phyloP scores from a whole-genome alignment of 2,888 invertebrate species.

The Drosophila flavopinicola region DNA sequence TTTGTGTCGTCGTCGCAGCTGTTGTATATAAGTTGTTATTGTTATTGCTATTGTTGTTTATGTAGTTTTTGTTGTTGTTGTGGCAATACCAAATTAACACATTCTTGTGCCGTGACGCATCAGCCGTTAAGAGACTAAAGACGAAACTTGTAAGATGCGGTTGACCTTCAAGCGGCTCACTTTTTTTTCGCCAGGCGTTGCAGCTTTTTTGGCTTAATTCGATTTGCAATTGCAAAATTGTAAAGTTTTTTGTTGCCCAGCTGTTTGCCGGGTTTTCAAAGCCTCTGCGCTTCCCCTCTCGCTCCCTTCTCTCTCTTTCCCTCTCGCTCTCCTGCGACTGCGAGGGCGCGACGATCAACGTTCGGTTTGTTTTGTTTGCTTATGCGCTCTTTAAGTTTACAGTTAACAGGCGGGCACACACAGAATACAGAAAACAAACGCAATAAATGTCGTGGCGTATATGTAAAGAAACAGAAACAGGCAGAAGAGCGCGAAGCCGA shows the following conservation, averaged over 20 bases:
- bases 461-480: conserved; percentile 3
- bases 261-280: conserved; percentile 23
- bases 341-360: conserved; percentile 23
- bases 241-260: conserved; percentile 23
- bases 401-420: conserved; percentile 7
- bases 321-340: not conserved
- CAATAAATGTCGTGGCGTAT: conserved; percentile 26
- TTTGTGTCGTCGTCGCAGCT: conserved; percentile 9
- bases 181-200: conserved; percentile 5
- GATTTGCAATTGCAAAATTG: conserved; percentile 55
- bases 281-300: conserved; percentile 20
- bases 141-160: conserved; percentile 71
- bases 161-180: conserved; percentile 61
- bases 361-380: conserved; percentile 20
- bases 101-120: conserved; percentile 64
- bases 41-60: conserved; percentile 20
- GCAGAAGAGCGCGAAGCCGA: conserved; percentile 28
- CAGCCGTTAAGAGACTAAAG: conserved; percentile 27
- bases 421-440: conserved; percentile 46
- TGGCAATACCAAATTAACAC: conserved; percentile 67
- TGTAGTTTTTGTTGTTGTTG: conserved; percentile 27
- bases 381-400: conserved; percentile 21
- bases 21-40: conserved; percentile 14
- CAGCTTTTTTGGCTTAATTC: conserved; percentile 45
- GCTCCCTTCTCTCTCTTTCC: conserved; percentile 4